These are phyloP conservation scores for Eupleurogrammus muticus DNA, from an alignment of 2,797 vertebrate genomes.

Conservation along the genomic window DNA sequence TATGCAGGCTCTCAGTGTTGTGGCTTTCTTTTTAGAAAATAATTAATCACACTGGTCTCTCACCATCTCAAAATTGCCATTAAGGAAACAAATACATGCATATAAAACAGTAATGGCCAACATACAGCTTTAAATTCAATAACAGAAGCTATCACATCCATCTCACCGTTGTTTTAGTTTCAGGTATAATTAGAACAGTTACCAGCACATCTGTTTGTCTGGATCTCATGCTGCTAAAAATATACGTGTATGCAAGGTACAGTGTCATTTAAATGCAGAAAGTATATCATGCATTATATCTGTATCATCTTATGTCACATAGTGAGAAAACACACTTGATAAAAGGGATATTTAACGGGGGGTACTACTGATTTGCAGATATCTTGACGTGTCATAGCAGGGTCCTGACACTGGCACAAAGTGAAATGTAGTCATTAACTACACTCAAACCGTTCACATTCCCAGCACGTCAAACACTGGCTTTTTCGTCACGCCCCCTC, in stretches of 20 bases:
- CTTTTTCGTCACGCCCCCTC: too few relatives aligned
- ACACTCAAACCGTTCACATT: neutral
- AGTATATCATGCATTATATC: too few relatives aligned
- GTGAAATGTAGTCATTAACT: neutral
- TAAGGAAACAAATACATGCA: conserved; percentile 62
- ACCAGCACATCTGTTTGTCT: neutral
- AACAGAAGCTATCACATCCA: conserved; percentile 42
- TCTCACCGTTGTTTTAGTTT: conserved; percentile 24
- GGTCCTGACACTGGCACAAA: neutral
- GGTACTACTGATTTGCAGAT: neutral
- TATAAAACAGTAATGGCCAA: conserved; percentile 56
- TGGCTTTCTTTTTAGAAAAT: conserved; percentile 36
- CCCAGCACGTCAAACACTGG: too few relatives aligned
- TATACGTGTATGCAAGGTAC: neutral
- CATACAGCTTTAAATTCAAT: conserved; percentile 57
- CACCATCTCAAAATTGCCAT: conserved; percentile 57
- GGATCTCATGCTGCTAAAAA: neutral
- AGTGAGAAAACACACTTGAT: neutral
- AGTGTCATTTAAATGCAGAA: neutral
- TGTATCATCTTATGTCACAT: too few relatives aligned
- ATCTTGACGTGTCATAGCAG: conserved; percentile 4
- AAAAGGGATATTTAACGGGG: neutral
- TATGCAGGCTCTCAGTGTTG: conserved; percentile 17
- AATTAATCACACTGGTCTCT: conserved; percentile 58
- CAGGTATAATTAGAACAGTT: conserved; percentile 4